Percentiles rank a stretch among this genome's conserved stretches.
Conservation (phyloP, 2,888 invertebrate genomes). For the Nomada ruficornis region DNA sequence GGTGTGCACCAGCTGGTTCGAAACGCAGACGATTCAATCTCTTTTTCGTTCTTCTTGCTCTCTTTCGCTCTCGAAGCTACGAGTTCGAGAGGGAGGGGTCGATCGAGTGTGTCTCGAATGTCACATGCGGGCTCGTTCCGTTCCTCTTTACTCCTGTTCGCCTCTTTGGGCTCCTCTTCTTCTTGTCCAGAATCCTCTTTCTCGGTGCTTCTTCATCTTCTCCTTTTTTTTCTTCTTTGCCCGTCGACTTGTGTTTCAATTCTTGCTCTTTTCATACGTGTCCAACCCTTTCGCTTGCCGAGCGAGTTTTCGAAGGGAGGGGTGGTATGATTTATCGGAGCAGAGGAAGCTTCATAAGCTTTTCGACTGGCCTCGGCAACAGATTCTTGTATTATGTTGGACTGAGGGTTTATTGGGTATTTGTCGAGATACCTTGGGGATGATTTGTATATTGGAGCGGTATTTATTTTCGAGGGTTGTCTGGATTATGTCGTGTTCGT, state of each 20-base stretch:
- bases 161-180: slow-evolving; percentile 52
- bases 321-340: slow-evolving; percentile 28
- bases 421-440: slow-evolving; percentile 7
- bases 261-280: slow-evolving; percentile 2
- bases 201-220: neutral
- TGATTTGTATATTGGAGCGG: slow-evolving; percentile 17
- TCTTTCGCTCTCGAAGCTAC: slow-evolving; percentile 9
- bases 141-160: slow-evolving; percentile 41
- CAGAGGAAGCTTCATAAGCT: slow-evolving; percentile 19
- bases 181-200: slow-evolving; percentile 40
- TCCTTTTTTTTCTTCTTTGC: neutral
- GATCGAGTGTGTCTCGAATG: slow-evolving; percentile 72
- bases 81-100: slow-evolving; percentile 46
- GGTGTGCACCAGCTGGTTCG: slow-evolving; percentile 63
- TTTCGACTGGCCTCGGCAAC: slow-evolving; percentile 7
- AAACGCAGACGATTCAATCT: slow-evolving; percentile 69
- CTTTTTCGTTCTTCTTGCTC: slow-evolving; percentile 25
- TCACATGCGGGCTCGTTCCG: slow-evolving; percentile 75
- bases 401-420: slow-evolving; percentile 6
- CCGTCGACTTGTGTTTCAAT: slow-evolving; percentile 2
- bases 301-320: neutral
- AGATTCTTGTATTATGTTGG: slow-evolving; percentile 7
- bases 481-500: too few relatives aligned
- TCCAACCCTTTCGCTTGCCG: slow-evolving; percentile 17
- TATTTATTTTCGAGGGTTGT: neutral